These are phyloP conservation scores for Gymnodraco acuticeps DNA, from an alignment of 2,797 vertebrate genomes.

Conservation along the genomic window DNA sequence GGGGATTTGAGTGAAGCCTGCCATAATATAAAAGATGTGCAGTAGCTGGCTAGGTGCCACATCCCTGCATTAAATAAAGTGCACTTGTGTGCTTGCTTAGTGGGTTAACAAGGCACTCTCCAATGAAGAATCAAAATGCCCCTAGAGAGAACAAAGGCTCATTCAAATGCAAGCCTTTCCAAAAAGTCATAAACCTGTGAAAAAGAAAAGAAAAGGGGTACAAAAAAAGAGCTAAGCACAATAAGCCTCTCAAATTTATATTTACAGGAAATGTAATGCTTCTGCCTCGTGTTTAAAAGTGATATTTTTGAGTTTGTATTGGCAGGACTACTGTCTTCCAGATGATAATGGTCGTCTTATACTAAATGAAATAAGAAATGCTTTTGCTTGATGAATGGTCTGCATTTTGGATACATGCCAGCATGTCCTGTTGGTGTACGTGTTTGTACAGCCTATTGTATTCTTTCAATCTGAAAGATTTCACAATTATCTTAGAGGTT, in stretches of 20 bases:
- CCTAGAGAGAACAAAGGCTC: slow-evolving; percentile 60
- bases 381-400: not conserved
- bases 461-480: not conserved
- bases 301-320: slow-evolving; percentile 32
- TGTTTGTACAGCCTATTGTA: not conserved
- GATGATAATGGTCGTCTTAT: not conserved
- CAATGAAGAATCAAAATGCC: slow-evolving; percentile 56
- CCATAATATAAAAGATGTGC: slow-evolving; percentile 64
- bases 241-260: slow-evolving; percentile 30
- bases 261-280: slow-evolving; percentile 40
- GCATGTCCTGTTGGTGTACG: not conserved
- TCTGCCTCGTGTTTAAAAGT: slow-evolving; percentile 29
- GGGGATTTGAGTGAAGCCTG: slow-evolving; percentile 67
- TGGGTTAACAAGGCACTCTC: slow-evolving; percentile 74
- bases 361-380: not conserved
- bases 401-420: not conserved
- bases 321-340: not conserved
- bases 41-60: slow-evolving; percentile 71
- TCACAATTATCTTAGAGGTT: not conserved
- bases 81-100: slow-evolving; percentile 70
- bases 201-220: slow-evolving; percentile 5
- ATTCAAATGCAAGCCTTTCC: slow-evolving; percentile 56
- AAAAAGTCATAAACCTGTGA: slow-evolving; percentile 58
- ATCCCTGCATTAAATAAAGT: slow-evolving; percentile 80
- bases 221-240: slow-evolving; percentile 12